These are phyloP conservation scores for Leucophenga varia DNA, from an alignment of 1,140 invertebrate genomes.

Conservation along the genomic window DNA sequence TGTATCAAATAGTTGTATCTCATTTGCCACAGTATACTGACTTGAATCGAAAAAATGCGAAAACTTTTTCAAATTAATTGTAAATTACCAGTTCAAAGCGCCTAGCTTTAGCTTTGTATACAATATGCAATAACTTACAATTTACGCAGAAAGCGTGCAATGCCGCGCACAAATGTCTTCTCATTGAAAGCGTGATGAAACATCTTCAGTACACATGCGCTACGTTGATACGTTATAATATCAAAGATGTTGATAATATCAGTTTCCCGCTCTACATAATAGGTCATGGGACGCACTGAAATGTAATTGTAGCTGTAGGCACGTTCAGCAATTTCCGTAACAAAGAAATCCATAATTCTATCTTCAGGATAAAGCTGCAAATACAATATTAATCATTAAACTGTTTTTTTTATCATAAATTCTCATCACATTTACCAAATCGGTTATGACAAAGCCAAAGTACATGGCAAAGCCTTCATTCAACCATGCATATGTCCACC, in stretches of 20 bases:
- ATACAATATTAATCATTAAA: not conserved
- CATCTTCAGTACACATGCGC: conserved; percentile 58
- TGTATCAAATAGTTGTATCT: conserved; percentile 45
- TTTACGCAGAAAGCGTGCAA: conserved; percentile 45
- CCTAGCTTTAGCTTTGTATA: not conserved
- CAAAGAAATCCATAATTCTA: conserved; percentile 78
- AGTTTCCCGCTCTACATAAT: conserved; percentile 67
- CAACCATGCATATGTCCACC: conserved; percentile 53
- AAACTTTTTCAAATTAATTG: conserved; percentile 46
- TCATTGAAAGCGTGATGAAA: conserved; percentile 55
- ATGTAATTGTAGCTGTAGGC: conserved; percentile 49
- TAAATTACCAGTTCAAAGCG: conserved; percentile 35
- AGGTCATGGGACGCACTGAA: conserved; percentile 72
- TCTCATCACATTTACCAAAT: conserved; percentile 48
- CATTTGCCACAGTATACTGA: conserved; percentile 43
- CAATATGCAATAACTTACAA: conserved; percentile 44
- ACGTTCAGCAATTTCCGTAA: conserved; percentile 58
- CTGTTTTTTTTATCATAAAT: conserved; percentile 60
- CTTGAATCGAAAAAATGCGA: conserved; percentile 26
- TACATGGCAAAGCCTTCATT: conserved; percentile 73
- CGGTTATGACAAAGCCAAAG: conserved; percentile 66
- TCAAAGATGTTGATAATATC: conserved; percentile 79
- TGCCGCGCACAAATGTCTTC: conserved; percentile 45
- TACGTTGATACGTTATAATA: conserved; percentile 73
- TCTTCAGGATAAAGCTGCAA: conserved; percentile 63